A percentile compares a stretch with the other conserved stretches of the same genome.
phyloP scores from a whole-genome alignment of 2,113 vertebrate genomes.

The Psammodynastes pulverulentus region DNA sequence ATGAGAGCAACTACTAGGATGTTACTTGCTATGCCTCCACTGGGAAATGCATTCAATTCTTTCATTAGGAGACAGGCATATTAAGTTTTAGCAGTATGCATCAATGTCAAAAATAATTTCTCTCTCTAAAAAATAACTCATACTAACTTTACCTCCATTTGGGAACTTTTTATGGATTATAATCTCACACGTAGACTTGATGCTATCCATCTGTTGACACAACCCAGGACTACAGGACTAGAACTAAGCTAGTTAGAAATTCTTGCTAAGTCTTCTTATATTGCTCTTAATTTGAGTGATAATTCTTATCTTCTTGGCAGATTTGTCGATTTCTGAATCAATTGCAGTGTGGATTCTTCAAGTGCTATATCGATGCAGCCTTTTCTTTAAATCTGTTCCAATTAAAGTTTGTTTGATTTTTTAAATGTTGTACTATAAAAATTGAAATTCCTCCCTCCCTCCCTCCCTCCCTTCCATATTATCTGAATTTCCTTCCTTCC shows the following conservation, averaged over 20 bases:
- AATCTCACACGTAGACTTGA: not conserved
- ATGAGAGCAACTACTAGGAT: not conserved
- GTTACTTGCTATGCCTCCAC: not conserved
- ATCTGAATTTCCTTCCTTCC: too few relatives aligned
- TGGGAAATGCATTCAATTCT: not conserved
- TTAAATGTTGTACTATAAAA: not conserved
- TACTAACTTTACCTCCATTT: not conserved
- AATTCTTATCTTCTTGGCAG: not conserved
- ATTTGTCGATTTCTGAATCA: not conserved
- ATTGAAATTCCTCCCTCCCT: not conserved
- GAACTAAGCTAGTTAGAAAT: not conserved
- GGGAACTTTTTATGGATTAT: not conserved
- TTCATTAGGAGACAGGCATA: not conserved
- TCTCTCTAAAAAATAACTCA: not conserved
- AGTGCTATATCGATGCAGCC: not conserved
- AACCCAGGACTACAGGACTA: not conserved
- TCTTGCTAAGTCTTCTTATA: not conserved
- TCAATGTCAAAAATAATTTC: not conserved
- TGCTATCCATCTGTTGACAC: not conserved
- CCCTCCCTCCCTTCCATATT: not conserved
- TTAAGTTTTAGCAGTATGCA: not conserved
- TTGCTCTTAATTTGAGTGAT: not conserved
- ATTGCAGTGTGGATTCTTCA: not conserved
- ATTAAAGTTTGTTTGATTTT: not conserved
- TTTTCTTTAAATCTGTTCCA: not conserved